phyloP scores from a whole-genome alignment of 1,140 invertebrate genomes.

The Platyscapa corneri region DNA sequence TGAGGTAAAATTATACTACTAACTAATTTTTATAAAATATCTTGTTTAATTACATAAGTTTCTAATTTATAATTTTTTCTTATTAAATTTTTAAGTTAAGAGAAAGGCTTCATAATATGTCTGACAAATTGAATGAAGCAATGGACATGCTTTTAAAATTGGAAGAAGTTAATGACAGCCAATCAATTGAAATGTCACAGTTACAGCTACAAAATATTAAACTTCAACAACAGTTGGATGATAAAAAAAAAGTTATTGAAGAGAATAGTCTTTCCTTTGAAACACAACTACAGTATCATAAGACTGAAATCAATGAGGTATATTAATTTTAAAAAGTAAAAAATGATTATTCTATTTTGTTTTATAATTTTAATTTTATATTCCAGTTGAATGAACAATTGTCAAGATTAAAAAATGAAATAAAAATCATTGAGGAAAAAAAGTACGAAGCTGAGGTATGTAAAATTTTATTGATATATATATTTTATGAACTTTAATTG shows the following conservation, averaged over 20 bases:
- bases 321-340: not conserved
- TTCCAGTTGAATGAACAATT: slow-evolving; percentile 61
- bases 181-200: slow-evolving; percentile 60
- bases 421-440: slow-evolving; percentile 56
- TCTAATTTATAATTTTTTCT: slow-evolving; percentile 32
- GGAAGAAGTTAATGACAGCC: slow-evolving; percentile 65
- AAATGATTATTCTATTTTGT: not conserved
- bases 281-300: slow-evolving; percentile 39
- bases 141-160: slow-evolving; percentile 61
- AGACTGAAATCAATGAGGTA: slow-evolving; percentile 54
- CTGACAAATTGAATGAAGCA: slow-evolving; percentile 57
- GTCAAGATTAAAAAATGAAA: slow-evolving; percentile 54
- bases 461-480: not conserved
- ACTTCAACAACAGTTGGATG: slow-evolving; percentile 58
- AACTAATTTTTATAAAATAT: not conserved
- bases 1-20: slow-evolving; percentile 58
- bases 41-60: not conserved
- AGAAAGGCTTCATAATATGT: slow-evolving; percentile 63
- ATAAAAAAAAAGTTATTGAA: slow-evolving; percentile 51
- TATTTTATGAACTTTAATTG: not conserved
- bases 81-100: slow-evolving; percentile 59
- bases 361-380: slow-evolving; percentile 4
- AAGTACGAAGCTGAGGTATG: slow-evolving; percentile 52
- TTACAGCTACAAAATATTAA: slow-evolving; percentile 61
- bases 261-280: slow-evolving; percentile 54